Evolutionary conservation across 2,113 vertebrate species (phyloP).

Genomic region (Pyrgilauda ruficollis): DNA sequence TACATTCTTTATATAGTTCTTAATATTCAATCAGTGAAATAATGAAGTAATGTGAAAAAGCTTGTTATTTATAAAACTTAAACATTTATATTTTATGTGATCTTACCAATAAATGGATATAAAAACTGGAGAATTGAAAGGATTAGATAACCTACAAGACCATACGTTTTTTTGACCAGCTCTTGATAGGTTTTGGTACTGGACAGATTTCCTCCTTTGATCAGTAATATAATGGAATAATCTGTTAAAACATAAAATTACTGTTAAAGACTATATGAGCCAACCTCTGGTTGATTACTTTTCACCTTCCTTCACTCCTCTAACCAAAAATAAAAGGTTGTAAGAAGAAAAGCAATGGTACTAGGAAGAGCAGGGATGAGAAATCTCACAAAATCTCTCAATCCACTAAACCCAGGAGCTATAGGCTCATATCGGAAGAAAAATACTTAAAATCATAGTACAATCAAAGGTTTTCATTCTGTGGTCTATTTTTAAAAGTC

Average conservation of each 20-base stretch:
- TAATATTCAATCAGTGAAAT: background rate
- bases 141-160: slow-evolving; percentile 85
- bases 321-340: background rate
- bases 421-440: background rate
- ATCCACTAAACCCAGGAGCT: background rate
- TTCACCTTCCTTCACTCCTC: background rate
- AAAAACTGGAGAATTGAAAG: slow-evolving; percentile 91
- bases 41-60: background rate
- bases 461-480: background rate
- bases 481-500: background rate
- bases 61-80: background rate
- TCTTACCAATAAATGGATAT: slow-evolving; percentile 95
- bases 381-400: background rate
- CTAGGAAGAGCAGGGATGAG: background rate
- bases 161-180: slow-evolving; percentile 87
- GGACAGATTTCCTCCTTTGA: slow-evolving; percentile 89
- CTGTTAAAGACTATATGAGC: background rate
- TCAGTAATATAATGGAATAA: slow-evolving; percentile 91
- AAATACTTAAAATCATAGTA: background rate
- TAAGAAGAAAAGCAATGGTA: background rate
- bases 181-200: slow-evolving; percentile 88
- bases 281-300: background rate
- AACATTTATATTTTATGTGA: background rate
- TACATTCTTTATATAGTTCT: background rate
- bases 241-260: slow-evolving; percentile 75